A percentile compares a stretch with the other conserved stretches of the same genome.
phyloP scores from a whole-genome alignment of 1,140 invertebrate species.

The Cherax destructor region DNA sequence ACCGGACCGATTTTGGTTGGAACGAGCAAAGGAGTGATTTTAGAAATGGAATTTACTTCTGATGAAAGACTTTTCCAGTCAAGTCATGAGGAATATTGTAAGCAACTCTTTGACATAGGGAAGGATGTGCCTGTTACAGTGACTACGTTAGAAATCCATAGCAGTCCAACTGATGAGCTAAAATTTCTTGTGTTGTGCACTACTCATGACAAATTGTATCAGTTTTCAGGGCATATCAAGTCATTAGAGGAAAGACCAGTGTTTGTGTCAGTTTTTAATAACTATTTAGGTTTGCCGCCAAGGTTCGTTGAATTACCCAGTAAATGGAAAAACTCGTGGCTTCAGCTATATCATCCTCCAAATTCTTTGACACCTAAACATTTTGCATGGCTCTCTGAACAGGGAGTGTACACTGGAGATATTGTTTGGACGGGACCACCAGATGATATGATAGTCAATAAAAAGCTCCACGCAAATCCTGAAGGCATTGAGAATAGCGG shows the following conservation, averaged over 20 bases:
- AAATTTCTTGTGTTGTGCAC: slow-evolving; percentile 85
- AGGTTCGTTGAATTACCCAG: slow-evolving; percentile 73
- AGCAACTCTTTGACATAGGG: slow-evolving; percentile 92
- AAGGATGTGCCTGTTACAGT: slow-evolving; percentile 85
- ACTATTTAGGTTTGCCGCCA: slow-evolving; percentile 76
- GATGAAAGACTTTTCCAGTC: slow-evolving; percentile 85
- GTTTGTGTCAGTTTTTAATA: slow-evolving; percentile 88
- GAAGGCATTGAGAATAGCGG: slow-evolving; percentile 73
- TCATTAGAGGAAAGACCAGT: slow-evolving; percentile 86
- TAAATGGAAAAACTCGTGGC: slow-evolving; percentile 83
- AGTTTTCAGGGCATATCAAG: slow-evolving; percentile 86
- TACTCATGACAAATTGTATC: slow-evolving; percentile 88
- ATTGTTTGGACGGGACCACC: slow-evolving; percentile 75
- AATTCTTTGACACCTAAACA: slow-evolving; percentile 83
- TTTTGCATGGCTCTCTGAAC: slow-evolving; percentile 92
- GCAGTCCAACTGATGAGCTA: slow-evolving; percentile 80
- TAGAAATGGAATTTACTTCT: slow-evolving; percentile 90
- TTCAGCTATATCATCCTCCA: slow-evolving; percentile 84
- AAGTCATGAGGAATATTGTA: slow-evolving; percentile 86
- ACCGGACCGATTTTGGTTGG: slow-evolving; percentile 89
- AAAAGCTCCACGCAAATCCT: slow-evolving; percentile 72
- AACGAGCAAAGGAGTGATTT: slow-evolving; percentile 92
- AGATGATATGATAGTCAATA: slow-evolving; percentile 72
- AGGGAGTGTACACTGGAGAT: slow-evolving; percentile 83
- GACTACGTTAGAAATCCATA: slow-evolving; percentile 89